phyloP scores from a whole-genome alignment of 2,797 vertebrate species.

The Neosilurus hyrtlii region DNA sequence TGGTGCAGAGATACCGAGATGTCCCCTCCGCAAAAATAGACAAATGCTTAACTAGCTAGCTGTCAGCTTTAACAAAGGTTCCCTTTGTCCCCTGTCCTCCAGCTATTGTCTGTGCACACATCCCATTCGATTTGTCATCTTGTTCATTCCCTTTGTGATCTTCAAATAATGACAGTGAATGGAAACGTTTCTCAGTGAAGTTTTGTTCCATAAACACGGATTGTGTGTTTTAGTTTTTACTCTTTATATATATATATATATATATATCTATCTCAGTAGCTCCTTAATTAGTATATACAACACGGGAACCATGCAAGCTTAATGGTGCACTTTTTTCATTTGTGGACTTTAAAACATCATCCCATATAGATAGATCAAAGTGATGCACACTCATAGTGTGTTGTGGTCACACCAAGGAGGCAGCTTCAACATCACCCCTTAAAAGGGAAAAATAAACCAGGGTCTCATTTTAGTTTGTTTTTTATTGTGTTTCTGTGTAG shows the following conservation, averaged over 20 bases:
- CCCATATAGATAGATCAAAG: too few species aligned
- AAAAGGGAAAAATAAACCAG: too few species aligned
- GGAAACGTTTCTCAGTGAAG: not conserved
- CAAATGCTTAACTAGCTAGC: not conserved
- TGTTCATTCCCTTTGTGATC: not conserved
- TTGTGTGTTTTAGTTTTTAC: not conserved
- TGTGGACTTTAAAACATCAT: too few species aligned
- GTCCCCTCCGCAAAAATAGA: not conserved
- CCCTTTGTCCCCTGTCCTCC: not conserved
- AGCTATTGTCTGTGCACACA: not conserved
- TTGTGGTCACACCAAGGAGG: too few species aligned
- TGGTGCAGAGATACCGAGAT: not conserved
- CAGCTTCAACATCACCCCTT: too few species aligned
- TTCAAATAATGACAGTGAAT: not conserved
- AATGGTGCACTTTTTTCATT: too few species aligned
- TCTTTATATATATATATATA: too few species aligned
- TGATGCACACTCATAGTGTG: too few species aligned
- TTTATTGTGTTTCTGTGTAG: too few species aligned
- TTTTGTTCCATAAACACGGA: not conserved
- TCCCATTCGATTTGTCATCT: not conserved
- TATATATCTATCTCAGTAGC: not conserved
- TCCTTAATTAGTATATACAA: not conserved
- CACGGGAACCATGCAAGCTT: too few species aligned
- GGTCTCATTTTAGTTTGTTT: too few species aligned
- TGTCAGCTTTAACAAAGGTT: conserved; percentile 5